Conservation (phyloP, 1,140 invertebrate genomes). For the Drosophila rufa region DNA sequence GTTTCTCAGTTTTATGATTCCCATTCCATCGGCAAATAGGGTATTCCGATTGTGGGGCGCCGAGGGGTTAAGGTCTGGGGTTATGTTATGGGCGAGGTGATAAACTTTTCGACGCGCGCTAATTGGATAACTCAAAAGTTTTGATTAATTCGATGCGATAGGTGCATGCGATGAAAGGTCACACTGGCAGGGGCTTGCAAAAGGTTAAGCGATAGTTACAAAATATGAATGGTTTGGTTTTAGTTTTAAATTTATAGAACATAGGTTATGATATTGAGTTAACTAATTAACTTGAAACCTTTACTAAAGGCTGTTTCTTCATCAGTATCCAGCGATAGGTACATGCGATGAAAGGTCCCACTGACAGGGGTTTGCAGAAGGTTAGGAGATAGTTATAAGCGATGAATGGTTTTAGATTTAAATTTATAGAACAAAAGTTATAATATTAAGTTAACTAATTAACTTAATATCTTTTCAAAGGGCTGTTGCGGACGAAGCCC, state of each 20-base stretch:
- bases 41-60: conserved; percentile 14
- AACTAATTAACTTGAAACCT: too few relatives aligned
- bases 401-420: too few relatives aligned
- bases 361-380: neutral
- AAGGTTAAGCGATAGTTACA: conserved; percentile 2
- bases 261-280: too few relatives aligned
- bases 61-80: conserved; percentile 24
- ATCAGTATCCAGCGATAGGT: conserved; percentile 6
- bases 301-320: too few relatives aligned
- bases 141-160: conserved; percentile 47
- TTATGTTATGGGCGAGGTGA: conserved; percentile 48
- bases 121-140: conserved; percentile 55
- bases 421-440: too few relatives aligned
- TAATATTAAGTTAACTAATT: neutral
- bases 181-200: neutral
- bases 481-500: neutral
- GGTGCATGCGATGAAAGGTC: conserved; percentile 41
- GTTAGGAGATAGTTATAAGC: neutral
- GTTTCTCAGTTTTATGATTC: conserved; percentile 42
- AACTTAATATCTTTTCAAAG: neutral
- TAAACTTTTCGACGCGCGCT: conserved; percentile 49
- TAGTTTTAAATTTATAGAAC: neutral
- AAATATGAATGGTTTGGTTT: neutral
- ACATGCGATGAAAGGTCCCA: conserved; percentile 39
- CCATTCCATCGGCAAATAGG: conserved; percentile 28